Conservation (phyloP, 2,797 vertebrate species). For the Parauchenoglanis punctatus region DNA sequence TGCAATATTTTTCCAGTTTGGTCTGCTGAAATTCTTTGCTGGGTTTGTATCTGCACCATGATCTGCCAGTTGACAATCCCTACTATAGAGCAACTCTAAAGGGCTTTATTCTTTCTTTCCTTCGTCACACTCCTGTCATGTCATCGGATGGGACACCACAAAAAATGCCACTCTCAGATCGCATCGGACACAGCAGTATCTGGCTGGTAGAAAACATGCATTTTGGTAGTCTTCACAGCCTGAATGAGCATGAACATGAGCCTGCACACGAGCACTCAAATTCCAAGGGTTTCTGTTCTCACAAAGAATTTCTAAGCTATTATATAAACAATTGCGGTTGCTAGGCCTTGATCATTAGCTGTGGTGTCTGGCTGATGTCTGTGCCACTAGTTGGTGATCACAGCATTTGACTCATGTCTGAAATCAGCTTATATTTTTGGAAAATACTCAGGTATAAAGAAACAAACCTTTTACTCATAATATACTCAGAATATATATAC, state of each 20-base stretch:
- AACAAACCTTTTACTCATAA: neutral
- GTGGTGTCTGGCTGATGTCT: neutral
- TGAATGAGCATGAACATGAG: neutral
- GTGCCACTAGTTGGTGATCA: neutral
- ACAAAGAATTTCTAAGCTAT: neutral
- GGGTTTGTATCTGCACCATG: neutral
- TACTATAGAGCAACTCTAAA: neutral
- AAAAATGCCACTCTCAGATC: neutral
- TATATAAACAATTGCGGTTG: neutral
- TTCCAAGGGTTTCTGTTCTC: neutral
- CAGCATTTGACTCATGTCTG: neutral
- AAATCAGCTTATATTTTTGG: too few species aligned
- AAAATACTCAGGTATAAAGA: neutral
- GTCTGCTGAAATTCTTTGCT: neutral
- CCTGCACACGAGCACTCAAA: neutral
- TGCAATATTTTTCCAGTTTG: neutral
- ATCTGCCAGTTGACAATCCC: neutral
- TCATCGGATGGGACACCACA: neutral
- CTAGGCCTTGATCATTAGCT: constrained; percentile 6
- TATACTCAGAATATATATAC: neutral
- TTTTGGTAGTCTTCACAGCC: neutral
- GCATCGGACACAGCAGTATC: neutral
- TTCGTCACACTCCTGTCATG: neutral
- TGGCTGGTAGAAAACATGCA: neutral
- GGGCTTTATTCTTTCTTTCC: neutral